phyloP scores from a whole-genome alignment of 2,113 vertebrate genomes.

The Falco punctatus region DNA sequence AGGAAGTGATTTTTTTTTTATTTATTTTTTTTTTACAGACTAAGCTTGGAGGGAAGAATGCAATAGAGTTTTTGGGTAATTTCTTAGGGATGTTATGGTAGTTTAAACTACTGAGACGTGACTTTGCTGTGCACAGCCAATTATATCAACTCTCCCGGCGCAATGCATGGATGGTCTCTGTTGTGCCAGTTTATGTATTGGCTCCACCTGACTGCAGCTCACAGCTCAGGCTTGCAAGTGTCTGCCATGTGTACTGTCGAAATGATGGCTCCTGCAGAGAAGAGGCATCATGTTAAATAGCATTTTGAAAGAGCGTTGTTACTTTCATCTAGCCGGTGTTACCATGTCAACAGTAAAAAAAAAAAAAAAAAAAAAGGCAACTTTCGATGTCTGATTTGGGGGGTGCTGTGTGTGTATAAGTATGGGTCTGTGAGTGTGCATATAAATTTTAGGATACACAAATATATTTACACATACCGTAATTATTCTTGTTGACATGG shows the following conservation, averaged over 20 bases:
- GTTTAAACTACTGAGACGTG: not conserved
- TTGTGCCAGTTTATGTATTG: not conserved
- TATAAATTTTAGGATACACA: not conserved
- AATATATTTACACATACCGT: not conserved
- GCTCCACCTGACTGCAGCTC: not conserved
- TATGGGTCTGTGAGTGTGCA: rapidly evolving
- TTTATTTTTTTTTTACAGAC: not conserved
- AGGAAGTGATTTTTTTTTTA: not conserved
- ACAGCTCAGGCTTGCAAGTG: not conserved
- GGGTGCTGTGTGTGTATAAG: too few relatives aligned
- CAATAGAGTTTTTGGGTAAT: not conserved
- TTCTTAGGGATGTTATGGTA: not conserved
- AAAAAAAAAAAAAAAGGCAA: not conserved
- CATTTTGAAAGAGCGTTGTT: not conserved
- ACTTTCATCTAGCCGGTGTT: not conserved
- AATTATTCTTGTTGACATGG: not conserved
- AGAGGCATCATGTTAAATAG: not conserved
- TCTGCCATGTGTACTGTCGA: not conserved
- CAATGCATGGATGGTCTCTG: too few relatives aligned
- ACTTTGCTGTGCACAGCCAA: not conserved
- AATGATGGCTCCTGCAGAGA: not conserved
- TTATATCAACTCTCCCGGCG: not conserved
- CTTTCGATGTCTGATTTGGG: not conserved
- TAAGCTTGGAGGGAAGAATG: too few relatives aligned
- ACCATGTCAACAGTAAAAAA: not conserved